Evolutionary conservation across 2,113 vertebrate species (phyloP).

Genomic region (Nannobrachium achirus): DNA sequence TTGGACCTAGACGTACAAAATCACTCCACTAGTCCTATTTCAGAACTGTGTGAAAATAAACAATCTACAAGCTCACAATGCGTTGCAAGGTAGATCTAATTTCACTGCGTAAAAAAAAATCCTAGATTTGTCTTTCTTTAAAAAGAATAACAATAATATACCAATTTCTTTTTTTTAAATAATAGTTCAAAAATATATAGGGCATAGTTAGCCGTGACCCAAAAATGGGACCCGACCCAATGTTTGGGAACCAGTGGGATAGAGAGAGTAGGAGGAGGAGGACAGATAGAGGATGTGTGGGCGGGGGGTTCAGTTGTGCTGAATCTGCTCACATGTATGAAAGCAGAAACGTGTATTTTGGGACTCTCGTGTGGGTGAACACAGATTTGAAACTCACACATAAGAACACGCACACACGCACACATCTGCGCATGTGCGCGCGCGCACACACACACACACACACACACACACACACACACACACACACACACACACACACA

Average conservation of each 20-base stretch:
- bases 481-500: slow-evolving; percentile 6
- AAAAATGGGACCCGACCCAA: no score
- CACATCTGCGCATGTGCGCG: slow-evolving; percentile 11
- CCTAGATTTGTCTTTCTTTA: no score
- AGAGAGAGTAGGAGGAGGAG: slow-evolving; percentile 50
- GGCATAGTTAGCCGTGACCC: no score
- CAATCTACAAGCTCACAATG: no score
- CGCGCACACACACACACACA: background rate
- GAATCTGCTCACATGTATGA: slow-evolving; percentile 75
- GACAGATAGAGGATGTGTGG: slow-evolving; percentile 36
- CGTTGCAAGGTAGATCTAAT: no score
- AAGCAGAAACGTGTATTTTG: slow-evolving; percentile 77
- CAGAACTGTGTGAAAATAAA: no score
- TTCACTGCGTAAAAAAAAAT: no score
- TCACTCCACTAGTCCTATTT: no score
- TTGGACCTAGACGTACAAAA: no score
- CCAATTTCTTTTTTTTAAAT: no score
- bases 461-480: background rate
- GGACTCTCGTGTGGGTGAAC: slow-evolving; percentile 68
- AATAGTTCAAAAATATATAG: no score
- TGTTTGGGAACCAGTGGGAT: background rate
- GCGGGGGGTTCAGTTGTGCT: slow-evolving; percentile 66
- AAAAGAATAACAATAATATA: no score
- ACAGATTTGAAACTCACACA: slow-evolving; percentile 54
- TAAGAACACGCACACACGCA: slow-evolving; percentile 35